phyloP scores from a whole-genome alignment of 2,888 invertebrate genomes.

The Ariolimax columbianus region DNA sequence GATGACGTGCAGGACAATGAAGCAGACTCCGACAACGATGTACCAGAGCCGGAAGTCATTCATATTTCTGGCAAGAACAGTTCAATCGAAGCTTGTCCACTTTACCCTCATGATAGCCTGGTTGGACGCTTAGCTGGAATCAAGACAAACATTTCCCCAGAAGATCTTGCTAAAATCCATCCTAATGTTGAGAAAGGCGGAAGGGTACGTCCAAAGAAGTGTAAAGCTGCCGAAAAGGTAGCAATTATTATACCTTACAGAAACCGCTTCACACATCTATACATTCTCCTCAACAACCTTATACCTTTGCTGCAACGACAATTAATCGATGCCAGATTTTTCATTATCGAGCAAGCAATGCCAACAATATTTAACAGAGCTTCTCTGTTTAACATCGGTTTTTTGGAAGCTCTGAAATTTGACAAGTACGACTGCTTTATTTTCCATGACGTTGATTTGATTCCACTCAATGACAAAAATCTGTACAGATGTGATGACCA shows the following conservation, averaged over 20 bases:
- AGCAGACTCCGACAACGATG: background rate
- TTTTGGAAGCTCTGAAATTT: constrained; percentile 13
- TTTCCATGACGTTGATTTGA: constrained; percentile 36
- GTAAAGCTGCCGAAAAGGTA: constrained; percentile 36
- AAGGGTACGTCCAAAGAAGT: constrained; percentile 33
- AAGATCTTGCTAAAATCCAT: constrained; percentile 3
- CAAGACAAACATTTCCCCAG: background rate
- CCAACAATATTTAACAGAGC: constrained; percentile 27
- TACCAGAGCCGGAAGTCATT: background rate
- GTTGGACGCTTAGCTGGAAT: constrained; percentile 14
- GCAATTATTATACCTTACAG: constrained; percentile 50
- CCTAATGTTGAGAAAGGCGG: constrained; percentile 41
- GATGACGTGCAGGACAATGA: background rate
- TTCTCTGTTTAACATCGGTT: constrained; percentile 23
- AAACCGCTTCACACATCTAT: constrained; percentile 37
- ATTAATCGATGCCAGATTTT: constrained; percentile 46
- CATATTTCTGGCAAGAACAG: background rate
- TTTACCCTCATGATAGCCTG: background rate
- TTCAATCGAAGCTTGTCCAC: constrained; percentile 3
- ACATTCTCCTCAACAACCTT: constrained; percentile 45
- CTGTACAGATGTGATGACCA: constrained; percentile 22
- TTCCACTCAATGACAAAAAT: constrained; percentile 25
- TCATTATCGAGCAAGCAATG: constrained; percentile 45
- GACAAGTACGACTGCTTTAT: constrained; percentile 26
- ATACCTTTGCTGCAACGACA: constrained; percentile 45